These are phyloP conservation scores for Dendroctonus valens DNA, from an alignment of 1,140 invertebrate species.

Conservation along the genomic window DNA sequence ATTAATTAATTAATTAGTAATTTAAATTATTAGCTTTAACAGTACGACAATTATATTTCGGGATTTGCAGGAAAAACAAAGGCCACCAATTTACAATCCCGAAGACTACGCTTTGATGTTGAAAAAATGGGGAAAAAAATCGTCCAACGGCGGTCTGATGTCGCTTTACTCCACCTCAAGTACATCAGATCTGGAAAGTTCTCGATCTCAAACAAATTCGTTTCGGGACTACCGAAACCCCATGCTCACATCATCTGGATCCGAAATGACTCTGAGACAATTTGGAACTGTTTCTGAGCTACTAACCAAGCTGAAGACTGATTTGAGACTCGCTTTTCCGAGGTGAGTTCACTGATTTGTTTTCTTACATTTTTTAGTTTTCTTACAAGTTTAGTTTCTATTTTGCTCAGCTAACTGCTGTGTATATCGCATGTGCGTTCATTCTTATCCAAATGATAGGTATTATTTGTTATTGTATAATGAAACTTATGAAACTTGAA, in stretches of 20 bases:
- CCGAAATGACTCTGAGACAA: constrained; percentile 83
- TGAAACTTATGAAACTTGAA: not conserved
- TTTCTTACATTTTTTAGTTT: not conserved
- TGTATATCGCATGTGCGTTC: not conserved
- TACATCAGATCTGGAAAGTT: constrained; percentile 38
- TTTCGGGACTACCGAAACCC: constrained; percentile 53
- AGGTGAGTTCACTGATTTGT: constrained; percentile 59
- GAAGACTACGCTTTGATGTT: constrained; percentile 78
- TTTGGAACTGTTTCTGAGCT: constrained; percentile 84
- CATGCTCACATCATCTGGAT: constrained; percentile 58
- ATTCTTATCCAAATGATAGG: too few species aligned
- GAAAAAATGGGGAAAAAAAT: constrained; percentile 71
- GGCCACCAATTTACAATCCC: constrained; percentile 82
- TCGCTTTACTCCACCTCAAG: constrained; percentile 40
- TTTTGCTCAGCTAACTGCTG: not conserved
- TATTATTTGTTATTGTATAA: not conserved
- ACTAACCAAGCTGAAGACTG: constrained; percentile 80
- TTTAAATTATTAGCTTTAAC: too few species aligned
- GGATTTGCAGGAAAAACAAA: constrained; percentile 71
- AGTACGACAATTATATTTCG: too few species aligned
- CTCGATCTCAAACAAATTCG: constrained; percentile 37
- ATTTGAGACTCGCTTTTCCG: constrained; percentile 80
- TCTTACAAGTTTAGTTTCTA: not conserved
- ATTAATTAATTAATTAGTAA: too few species aligned
- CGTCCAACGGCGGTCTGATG: constrained; percentile 45